Evolutionary conservation across 1,140 invertebrate genomes (phyloP), one percentile per base, ranked within the genome.

Genomic region (Lasaia peninsularis): DNA sequence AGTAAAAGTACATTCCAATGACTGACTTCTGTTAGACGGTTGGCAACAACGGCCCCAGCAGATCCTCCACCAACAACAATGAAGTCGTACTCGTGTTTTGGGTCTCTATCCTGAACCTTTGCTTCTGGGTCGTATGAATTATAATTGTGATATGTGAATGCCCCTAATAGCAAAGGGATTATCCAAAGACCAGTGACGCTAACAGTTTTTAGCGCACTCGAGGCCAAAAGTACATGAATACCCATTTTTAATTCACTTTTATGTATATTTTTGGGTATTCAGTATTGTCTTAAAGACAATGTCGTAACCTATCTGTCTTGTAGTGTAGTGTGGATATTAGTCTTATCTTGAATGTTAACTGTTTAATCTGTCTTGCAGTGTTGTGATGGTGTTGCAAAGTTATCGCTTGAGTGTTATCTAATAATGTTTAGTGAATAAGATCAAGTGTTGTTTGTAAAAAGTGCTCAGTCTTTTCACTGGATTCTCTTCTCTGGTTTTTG

Each of bases 41-140:
- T 98, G 0, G 98, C 97, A 0, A 99, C 91, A 3, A 99, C 98
- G 0, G 96, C 96, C 0, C 98, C 97, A 0, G 97, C 96, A 0
- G 96, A 97, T 1, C 98, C 98, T 1, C 95, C 97, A 2, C 98
- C 98, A 10, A 99, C 91, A 24, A 96, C 91, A 1, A 97, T 91
- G 69, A 97, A 97, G 73, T 97, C 96, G 73, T 97, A 97, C 65
- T 96, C 94, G 0, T 82, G 85, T 44, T 91, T 73, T 12, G 83
- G 89, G 60, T 83, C 87, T 53, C 72, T 80, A 58, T 90, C 88
- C n/a, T 72, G 57, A 10, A 90, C 90, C 28, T 92, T 91, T 1
- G 93, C 93, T 82, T 96, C 95, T 0, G 95, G 95, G 78, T 96
- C 95, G 2, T 95, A 88, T 40, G 92, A 92, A 75, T 95, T 94